These are phyloP conservation scores for Gymnoscelis rufifasciata DNA, from an alignment of 2,888 invertebrate species.

Conservation along the genomic window DNA sequence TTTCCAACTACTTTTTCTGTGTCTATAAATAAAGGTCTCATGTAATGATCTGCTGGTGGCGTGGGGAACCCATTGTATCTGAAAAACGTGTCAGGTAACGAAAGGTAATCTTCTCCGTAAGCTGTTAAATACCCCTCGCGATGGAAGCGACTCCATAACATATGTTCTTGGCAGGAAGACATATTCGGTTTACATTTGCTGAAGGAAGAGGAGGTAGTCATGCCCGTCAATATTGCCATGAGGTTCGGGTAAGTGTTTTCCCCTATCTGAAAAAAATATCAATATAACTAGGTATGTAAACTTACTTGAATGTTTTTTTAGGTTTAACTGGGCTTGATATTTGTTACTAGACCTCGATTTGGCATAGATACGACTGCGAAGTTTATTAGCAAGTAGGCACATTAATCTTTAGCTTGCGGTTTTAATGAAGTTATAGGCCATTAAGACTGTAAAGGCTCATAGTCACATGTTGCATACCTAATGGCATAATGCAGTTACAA, in stretches of 20 bases:
- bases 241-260: slow-evolving; percentile 94
- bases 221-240: slow-evolving; percentile 87
- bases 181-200: slow-evolving; percentile 63
- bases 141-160: slow-evolving; percentile 87
- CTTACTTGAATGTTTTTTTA: no score
- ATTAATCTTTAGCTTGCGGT: no score
- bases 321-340: no score
- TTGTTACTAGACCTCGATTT: no score
- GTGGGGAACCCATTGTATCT: slow-evolving; percentile 80
- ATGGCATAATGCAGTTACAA: no score
- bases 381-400: no score
- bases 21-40: slow-evolving; percentile 84
- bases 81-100: slow-evolving; percentile 82
- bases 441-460: no score
- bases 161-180: slow-evolving; percentile 82
- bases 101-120: slow-evolving; percentile 85
- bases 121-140: slow-evolving; percentile 85
- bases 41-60: slow-evolving; percentile 89
- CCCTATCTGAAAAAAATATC: slow-evolving; percentile 76
- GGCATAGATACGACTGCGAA: no score
- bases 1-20: slow-evolving; percentile 68
- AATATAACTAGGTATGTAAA: no score
- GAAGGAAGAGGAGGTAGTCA: slow-evolving; percentile 70
- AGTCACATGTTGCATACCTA: no score
- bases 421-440: no score